Conservation (phyloP, 2,888 invertebrate species). For the Nysson spinosus region DNA sequence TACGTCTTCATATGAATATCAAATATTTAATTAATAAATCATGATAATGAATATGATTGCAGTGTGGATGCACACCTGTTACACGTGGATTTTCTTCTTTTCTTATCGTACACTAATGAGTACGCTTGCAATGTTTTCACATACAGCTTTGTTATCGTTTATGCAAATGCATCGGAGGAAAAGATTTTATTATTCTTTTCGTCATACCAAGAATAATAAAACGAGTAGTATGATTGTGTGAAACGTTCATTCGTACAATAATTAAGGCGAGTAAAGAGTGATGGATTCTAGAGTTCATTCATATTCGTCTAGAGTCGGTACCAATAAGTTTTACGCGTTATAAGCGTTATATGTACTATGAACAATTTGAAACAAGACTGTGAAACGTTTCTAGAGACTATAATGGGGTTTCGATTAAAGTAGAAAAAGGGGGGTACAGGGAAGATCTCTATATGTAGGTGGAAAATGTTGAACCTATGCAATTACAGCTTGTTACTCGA, state of each 20-base stretch:
- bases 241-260: constrained; percentile 14
- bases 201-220: too few species aligned
- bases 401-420: constrained; percentile 7
- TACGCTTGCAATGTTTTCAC: too few species aligned
- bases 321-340: constrained; percentile 48
- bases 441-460: constrained; percentile 48
- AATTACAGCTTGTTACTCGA: constrained; percentile 64
- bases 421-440: constrained; percentile 27
- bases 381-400: constrained; percentile 3
- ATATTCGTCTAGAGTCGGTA: constrained; percentile 41
- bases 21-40: too few species aligned
- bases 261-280: constrained; percentile 30
- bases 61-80: too few species aligned
- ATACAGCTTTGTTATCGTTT: too few species aligned
- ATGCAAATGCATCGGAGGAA: too few species aligned
- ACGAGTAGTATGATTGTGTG: too few species aligned
- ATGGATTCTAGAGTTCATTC: constrained; percentile 25
- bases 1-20: too few species aligned
- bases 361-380: constrained; percentile 23
- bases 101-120: too few species aligned
- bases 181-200: too few species aligned
- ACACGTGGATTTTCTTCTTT: too few species aligned
- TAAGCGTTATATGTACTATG: constrained; percentile 12
- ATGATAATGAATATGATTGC: too few species aligned
- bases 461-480: constrained; percentile 58